Evolutionary conservation across 35 echinoderm and acorn worm genomes (phyloP).

Genomic region (Strongylocentrotus purpuratus): DNA sequence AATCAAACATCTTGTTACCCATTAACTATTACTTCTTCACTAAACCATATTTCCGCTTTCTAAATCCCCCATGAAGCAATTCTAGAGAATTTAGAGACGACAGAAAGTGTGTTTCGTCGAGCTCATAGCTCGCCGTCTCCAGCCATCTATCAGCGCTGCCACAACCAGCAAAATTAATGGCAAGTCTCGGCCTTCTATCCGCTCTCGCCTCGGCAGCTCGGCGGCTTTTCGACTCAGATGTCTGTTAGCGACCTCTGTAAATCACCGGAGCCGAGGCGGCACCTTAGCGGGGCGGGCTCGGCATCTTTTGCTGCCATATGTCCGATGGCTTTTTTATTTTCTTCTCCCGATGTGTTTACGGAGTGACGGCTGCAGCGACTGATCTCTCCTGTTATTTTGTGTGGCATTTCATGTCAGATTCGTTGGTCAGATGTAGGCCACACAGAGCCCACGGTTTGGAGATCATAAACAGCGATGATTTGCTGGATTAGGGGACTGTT

Average conservation of each 20-base stretch:
- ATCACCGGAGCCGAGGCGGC: slow-evolving; percentile 30
- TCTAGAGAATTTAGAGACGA: neutral
- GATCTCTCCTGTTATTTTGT: neutral
- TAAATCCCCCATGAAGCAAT: neutral
- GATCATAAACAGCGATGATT: neutral
- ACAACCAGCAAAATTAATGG: slow-evolving; percentile 32
- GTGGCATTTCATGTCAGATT: neutral
- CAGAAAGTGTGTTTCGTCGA: neutral
- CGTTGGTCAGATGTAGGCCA: neutral
- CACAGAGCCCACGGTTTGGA: neutral
- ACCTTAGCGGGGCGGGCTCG: slow-evolving; percentile 20
- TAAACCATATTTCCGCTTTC: neutral
- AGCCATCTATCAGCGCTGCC: neutral
- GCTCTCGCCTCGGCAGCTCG: too few species aligned
- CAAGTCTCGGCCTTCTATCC: neutral
- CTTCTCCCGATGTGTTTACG: neutral
- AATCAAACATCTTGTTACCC: neutral
- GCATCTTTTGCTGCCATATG: slow-evolving; percentile 4
- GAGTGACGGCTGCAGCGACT: neutral
- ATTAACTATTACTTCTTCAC: neutral
- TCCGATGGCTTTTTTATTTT: neutral
- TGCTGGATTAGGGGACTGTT: neutral
- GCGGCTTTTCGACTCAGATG: neutral
- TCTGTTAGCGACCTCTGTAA: slow-evolving; percentile 8
- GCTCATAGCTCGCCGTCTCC: neutral